Conservation (phyloP, 2,113 vertebrate genomes). For the Emydura subglobosa region DNA sequence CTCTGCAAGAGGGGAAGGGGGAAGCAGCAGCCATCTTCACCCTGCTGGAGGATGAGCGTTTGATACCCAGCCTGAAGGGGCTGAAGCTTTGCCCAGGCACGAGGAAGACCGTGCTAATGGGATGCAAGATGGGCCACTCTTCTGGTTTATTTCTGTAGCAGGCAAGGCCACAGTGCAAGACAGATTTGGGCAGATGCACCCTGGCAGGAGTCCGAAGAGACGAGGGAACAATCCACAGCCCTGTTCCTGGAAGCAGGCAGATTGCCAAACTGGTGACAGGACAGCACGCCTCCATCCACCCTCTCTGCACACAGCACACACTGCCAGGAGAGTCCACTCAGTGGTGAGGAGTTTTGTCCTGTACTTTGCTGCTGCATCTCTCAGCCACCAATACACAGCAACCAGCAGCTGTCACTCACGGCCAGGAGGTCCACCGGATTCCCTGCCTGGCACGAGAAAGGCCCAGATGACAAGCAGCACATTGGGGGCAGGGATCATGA, state of each 20-base stretch:
- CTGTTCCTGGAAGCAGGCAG: not conserved
- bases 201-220: too few relatives aligned
- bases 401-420: not conserved
- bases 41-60: rapidly evolving
- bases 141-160: not conserved
- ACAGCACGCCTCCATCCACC: rapidly evolving
- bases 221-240: not conserved
- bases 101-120: not conserved
- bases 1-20: not conserved
- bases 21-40: not conserved
- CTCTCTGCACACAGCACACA: rapidly evolving
- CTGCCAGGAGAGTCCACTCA: too few relatives aligned
- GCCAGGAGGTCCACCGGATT: not conserved
- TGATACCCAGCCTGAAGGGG: rapidly evolving
- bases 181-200: not conserved
- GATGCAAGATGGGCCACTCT: not conserved
- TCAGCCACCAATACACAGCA: not conserved
- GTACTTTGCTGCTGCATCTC: not conserved
- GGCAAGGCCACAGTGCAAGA: not conserved
- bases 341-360: not conserved
- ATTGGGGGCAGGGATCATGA: not conserved
- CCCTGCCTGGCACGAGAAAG: not conserved
- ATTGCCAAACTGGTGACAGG: not conserved
- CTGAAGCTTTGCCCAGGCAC: not conserved
- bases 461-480: not conserved